Percentiles rank a stretch among this genome's conserved stretches.
Evolutionary conservation across 2,113 vertebrate genomes (phyloP).

Genomic region (Lepus europaeus): DNA sequence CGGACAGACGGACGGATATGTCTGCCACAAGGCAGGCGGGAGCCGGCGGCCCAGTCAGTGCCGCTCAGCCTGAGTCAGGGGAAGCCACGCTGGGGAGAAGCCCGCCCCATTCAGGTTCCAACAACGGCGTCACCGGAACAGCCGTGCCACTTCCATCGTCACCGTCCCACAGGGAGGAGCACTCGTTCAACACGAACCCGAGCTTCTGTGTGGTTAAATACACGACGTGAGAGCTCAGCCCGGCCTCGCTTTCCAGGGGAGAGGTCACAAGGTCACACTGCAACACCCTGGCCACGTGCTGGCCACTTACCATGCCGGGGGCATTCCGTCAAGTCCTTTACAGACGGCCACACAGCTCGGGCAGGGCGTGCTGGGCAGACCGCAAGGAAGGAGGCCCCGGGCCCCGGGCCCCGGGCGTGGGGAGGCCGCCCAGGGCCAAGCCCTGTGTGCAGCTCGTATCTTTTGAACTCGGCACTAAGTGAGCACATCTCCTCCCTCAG

Average conservation of each 20-base stretch:
- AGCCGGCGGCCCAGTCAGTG: rapidly evolving
- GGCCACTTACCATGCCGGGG: neutral
- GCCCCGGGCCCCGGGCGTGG: neutral
- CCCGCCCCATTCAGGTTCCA: neutral
- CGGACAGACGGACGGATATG: rapidly evolving
- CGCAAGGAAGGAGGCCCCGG: too few species aligned
- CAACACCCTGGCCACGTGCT: neutral
- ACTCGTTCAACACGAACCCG: neutral
- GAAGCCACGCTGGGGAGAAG: too few species aligned
- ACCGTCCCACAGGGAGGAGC: neutral
- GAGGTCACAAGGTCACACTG: too few species aligned
- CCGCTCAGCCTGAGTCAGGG: neutral
- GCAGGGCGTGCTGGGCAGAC: too few species aligned
- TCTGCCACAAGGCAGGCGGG: neutral
- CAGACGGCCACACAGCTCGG: neutral
- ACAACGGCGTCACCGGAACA: rapidly evolving
- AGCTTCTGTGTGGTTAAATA: neutral
- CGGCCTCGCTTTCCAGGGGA: neutral
- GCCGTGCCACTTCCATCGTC: neutral
- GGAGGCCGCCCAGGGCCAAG: rapidly evolving
- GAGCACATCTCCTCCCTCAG: neutral
- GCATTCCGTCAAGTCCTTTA: neutral
- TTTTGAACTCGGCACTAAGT: neutral
- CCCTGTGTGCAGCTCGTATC: rapidly evolving
- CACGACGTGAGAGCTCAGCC: neutral